Conservation (phyloP, 2,888 invertebrate species). For the Sialis fuliginosa region DNA sequence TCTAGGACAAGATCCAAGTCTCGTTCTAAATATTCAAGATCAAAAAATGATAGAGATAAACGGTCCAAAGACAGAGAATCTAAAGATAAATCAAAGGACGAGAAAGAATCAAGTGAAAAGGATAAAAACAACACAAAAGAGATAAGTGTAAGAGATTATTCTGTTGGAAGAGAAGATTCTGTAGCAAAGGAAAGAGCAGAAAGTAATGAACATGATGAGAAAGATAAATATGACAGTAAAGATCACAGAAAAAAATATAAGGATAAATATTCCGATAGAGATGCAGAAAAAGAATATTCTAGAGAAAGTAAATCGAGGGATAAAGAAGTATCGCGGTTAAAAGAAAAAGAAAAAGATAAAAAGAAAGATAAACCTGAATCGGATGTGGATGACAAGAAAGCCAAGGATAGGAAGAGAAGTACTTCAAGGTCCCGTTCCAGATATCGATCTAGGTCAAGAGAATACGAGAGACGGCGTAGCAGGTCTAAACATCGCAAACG, state of each 20-base stretch:
- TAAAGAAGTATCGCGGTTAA: constrained; percentile 10
- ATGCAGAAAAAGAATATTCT: constrained; percentile 9
- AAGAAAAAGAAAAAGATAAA: constrained; percentile 14
- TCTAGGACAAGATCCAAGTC: constrained; percentile 21
- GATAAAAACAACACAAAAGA: constrained; percentile 6
- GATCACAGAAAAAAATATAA: not conserved
- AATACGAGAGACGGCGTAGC: constrained; percentile 23
- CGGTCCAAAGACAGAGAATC: constrained; percentile 22
- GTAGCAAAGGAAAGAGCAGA: no score
- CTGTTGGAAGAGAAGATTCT: no score
- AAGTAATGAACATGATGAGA: no score
- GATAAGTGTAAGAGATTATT: no score
- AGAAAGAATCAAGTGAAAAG: constrained; percentile 10
- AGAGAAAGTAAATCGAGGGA: not conserved
- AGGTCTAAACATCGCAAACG: constrained; percentile 21
- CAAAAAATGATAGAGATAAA: constrained; percentile 13
- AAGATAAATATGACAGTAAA: no score
- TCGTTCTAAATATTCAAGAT: constrained; percentile 17
- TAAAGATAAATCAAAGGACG: constrained; percentile 15
- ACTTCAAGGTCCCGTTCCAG: constrained; percentile 20
- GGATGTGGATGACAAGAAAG: constrained; percentile 12
- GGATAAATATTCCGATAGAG: constrained; percentile 7
- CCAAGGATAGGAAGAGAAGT: constrained; percentile 13
- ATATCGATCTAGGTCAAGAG: constrained; percentile 16
- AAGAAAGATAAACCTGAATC: constrained; percentile 17